These are phyloP conservation scores for Porites lobata DNA, from an alignment of 92 coral and sea anemone genomes.

Conservation along the genomic window DNA sequence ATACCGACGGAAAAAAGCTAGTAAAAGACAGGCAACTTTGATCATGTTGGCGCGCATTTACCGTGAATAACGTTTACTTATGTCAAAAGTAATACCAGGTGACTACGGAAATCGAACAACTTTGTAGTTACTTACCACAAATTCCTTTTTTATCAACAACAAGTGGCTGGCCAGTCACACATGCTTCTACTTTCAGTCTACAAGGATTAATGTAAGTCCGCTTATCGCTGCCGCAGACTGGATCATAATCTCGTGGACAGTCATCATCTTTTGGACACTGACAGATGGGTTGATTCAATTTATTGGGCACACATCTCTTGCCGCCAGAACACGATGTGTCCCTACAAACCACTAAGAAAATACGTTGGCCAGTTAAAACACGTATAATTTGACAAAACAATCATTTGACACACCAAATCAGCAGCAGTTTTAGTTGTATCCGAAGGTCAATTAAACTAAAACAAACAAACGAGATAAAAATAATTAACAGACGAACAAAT, in stretches of 20 bases:
- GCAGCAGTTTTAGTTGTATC: too few relatives aligned
- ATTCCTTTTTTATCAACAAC: constrained; percentile 69
- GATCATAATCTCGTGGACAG: constrained; percentile 86
- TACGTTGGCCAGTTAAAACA: neutral
- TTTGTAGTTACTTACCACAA: constrained; percentile 77
- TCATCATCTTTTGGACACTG: constrained; percentile 77
- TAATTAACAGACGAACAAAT: too few relatives aligned
- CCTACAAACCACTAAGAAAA: constrained; percentile 58
- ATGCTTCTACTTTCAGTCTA: constrained; percentile 79
- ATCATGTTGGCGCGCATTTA: neutral
- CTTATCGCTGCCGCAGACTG: constrained; percentile 82
- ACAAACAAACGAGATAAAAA: too few relatives aligned
- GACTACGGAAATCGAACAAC: neutral
- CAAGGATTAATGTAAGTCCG: constrained; percentile 78
- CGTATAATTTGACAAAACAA: neutral
- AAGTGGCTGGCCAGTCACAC: constrained; percentile 61
- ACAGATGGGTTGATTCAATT: constrained; percentile 67
- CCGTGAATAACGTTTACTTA: too few relatives aligned
- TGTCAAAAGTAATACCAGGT: too few relatives aligned
- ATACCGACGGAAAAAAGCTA: too few relatives aligned
- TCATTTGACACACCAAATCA: neutral
- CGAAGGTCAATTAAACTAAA: too few relatives aligned
- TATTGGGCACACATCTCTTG: constrained; percentile 72
- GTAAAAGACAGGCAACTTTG: too few relatives aligned
- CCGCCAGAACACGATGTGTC: constrained; percentile 66